Evolutionary conservation across 2,888 invertebrate species (phyloP).

Genomic region (Rhimphoctona megacephalus): DNA sequence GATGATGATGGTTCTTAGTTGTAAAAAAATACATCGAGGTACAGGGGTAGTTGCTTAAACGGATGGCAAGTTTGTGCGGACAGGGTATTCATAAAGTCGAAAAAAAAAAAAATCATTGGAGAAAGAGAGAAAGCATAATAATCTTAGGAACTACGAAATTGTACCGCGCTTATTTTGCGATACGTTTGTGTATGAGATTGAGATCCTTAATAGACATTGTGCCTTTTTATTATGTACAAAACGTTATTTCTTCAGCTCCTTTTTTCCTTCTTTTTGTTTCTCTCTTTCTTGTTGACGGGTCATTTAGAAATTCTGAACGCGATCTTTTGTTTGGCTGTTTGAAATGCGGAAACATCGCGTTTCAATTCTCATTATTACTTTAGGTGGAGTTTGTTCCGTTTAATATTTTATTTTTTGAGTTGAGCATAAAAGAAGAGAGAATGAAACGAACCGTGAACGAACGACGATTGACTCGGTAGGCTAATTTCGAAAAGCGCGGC

Average conservation of each 20-base stretch:
- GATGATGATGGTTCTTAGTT: constrained; percentile 29
- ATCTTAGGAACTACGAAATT: constrained; percentile 65
- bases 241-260: constrained; percentile 41
- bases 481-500: background rate
- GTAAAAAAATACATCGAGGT: constrained; percentile 58
- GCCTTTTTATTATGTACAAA: constrained; percentile 70
- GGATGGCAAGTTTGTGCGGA: constrained; percentile 77
- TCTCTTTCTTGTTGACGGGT: constrained; percentile 27
- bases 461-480: background rate
- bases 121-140: constrained; percentile 59
- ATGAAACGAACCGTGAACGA: background rate
- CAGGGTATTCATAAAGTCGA: constrained; percentile 62
- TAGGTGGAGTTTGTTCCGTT: background rate
- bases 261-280: constrained; percentile 30
- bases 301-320: background rate
- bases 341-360: background rate
- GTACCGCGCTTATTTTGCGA: constrained; percentile 56
- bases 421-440: background rate
- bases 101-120: constrained; percentile 41
- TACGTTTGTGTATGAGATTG: constrained; percentile 64
- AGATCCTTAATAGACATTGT: constrained; percentile 71
- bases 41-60: constrained; percentile 62
- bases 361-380: background rate
- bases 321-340: background rate
- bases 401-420: background rate